A percentile compares a stretch with the other conserved stretches of the same genome.
Conservation (phyloP, 2,888 invertebrate genomes). For the Tillus elongatus region DNA sequence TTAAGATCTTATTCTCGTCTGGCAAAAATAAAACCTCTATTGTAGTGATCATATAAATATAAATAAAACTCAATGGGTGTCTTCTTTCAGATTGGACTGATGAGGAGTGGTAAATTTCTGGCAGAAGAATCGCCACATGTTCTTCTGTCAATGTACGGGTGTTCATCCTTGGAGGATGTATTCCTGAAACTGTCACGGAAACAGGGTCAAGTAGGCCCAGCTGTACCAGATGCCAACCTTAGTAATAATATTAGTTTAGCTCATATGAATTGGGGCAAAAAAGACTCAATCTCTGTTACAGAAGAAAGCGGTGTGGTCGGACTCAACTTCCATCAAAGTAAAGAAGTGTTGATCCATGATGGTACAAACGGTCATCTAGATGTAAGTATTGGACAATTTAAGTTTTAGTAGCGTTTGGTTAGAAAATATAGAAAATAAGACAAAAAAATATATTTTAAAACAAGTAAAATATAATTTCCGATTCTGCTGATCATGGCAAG, state of each 20-base stretch:
- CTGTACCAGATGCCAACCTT: constrained; percentile 49
- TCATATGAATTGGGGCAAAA: constrained; percentile 70
- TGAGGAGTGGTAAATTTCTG: constrained; percentile 82
- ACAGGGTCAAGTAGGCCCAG: constrained; percentile 52
- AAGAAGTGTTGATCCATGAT: constrained; percentile 75
- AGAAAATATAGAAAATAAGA: too few relatives aligned
- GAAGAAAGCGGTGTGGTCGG: constrained; percentile 82
- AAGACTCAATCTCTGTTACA: constrained; percentile 74
- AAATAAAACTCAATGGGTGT: too few relatives aligned
- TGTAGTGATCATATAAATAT: too few relatives aligned
- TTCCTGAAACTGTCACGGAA: constrained; percentile 82
- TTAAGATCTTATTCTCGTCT: too few relatives aligned
- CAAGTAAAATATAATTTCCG: too few relatives aligned
- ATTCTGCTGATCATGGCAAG: too few relatives aligned
- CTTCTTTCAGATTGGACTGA: constrained; percentile 74
- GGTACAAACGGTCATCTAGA: constrained; percentile 57
- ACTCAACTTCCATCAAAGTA: constrained; percentile 83
- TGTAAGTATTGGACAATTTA: constrained; percentile 36
- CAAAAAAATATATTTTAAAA: too few relatives aligned
- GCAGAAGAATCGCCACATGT: constrained; percentile 86
- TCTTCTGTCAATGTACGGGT: constrained; percentile 73
- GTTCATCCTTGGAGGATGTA: constrained; percentile 80
- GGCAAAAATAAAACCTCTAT: too few relatives aligned
- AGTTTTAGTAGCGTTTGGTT: too few relatives aligned
- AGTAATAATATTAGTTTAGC: constrained; percentile 72